phyloP scores from a whole-genome alignment of 2,797 vertebrate species.

The Nasua narica region DNA sequence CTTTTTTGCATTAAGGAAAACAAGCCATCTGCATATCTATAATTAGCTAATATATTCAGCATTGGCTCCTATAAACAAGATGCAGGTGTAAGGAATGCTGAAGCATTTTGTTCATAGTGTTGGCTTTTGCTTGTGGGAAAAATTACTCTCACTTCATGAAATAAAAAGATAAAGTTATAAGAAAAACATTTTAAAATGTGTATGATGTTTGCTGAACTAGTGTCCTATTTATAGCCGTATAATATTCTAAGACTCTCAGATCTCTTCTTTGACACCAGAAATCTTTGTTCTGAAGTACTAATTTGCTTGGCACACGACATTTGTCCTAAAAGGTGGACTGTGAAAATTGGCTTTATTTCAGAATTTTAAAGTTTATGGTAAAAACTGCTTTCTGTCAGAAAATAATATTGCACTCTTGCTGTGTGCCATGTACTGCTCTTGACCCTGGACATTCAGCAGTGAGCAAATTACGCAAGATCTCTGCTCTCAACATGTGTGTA shows the following conservation, averaged over 20 bases:
- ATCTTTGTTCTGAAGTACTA: neutral
- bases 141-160: constrained; percentile 5
- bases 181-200: constrained; percentile 4
- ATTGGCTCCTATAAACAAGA: constrained; percentile 55
- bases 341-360: neutral
- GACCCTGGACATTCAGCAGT: neutral
- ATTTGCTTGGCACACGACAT: neutral
- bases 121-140: constrained; percentile 7
- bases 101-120: neutral
- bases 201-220: neutral
- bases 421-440: accelerated
- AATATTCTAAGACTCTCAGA: neutral
- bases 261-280: neutral
- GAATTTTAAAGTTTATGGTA: neutral
- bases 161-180: constrained; percentile 11
- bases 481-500: accelerated
- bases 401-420: neutral
- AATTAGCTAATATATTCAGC: constrained; percentile 70
- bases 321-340: neutral
- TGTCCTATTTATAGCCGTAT: neutral
- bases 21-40: constrained; percentile 67
- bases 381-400: neutral
- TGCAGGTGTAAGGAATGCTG: constrained; percentile 45
- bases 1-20: constrained; percentile 52
- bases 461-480: too few relatives aligned